phyloP scores from a whole-genome alignment of 2,113 vertebrate genomes.

The Clarias macrocephalus region DNA sequence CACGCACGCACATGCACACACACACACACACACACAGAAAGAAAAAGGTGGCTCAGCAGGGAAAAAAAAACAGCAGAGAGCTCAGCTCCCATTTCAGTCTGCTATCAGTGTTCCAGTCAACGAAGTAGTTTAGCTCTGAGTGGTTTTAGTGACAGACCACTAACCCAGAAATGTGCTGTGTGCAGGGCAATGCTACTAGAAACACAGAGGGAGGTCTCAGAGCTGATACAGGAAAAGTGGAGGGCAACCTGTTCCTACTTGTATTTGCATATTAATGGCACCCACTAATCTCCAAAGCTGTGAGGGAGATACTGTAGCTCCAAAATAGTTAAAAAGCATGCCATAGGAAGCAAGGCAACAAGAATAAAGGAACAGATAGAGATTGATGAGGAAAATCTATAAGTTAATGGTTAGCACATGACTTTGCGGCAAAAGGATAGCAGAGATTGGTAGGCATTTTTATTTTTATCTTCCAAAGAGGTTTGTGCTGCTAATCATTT shows the following conservation, averaged over 20 bases:
- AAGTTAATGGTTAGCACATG: neutral
- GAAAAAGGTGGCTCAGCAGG: neutral
- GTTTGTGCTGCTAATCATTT: neutral
- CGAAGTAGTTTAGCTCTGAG: neutral
- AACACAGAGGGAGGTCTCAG: neutral
- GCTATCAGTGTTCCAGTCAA: neutral
- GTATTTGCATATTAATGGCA: neutral
- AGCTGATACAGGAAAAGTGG: neutral
- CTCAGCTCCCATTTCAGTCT: slow-evolving; percentile 1
- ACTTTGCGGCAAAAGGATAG: neutral
- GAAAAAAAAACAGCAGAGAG: neutral
- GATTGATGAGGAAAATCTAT: neutral
- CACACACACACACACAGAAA: neutral
- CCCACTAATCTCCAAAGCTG: neutral
- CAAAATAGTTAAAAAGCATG: neutral
- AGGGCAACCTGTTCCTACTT: neutral
- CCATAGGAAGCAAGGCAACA: neutral
- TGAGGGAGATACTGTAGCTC: neutral
- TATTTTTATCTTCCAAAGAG: neutral
- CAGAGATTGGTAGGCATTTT: too few species aligned
- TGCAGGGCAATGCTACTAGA: neutral
- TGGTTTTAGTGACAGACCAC: neutral
- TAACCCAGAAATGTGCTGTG: neutral
- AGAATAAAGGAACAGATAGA: neutral
- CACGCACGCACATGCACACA: too few species aligned